Evolutionary conservation across 2,113 vertebrate genomes (phyloP).

Genomic region (Dryoscopus gambensis): DNA sequence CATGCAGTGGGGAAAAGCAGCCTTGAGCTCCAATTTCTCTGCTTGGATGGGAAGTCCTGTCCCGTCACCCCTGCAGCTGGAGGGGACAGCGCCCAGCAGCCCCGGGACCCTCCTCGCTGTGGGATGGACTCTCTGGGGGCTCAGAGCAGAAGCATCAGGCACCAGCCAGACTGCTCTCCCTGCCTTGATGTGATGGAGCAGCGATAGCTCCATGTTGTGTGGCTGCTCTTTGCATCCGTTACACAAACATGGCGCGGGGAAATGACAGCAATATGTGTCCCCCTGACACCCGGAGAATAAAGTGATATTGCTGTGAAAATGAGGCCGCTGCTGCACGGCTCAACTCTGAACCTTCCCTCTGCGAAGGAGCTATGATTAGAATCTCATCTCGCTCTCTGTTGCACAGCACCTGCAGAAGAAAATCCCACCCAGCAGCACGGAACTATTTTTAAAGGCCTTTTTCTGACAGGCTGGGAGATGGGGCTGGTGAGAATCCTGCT

Average conservation of each 20-base stretch:
- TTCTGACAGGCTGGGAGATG: neutral
- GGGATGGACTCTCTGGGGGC: neutral
- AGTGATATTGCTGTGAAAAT: slow-evolving; percentile 49
- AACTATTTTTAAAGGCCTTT: slow-evolving; percentile 46
- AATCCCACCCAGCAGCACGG: slow-evolving; percentile 29
- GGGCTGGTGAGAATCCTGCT: slow-evolving; percentile 1
- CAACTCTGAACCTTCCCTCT: slow-evolving; percentile 47
- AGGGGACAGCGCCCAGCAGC: neutral
- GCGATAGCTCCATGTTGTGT: neutral
- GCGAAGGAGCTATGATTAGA: slow-evolving; percentile 51
- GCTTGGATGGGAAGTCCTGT: neutral
- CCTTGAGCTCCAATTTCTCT: neutral
- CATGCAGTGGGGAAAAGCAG: neutral
- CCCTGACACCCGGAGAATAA: slow-evolving; percentile 20
- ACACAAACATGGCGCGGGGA: neutral
- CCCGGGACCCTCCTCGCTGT: accelerated
- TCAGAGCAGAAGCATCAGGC: neutral
- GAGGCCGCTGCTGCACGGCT: neutral
- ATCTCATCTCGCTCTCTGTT: neutral
- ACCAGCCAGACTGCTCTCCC: neutral
- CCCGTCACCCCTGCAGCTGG: neutral
- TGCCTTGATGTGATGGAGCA: neutral
- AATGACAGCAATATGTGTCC: slow-evolving; percentile 31
- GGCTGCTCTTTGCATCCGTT: neutral
- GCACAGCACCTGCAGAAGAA: slow-evolving; percentile 33